Evolutionary conservation across 2,113 vertebrate genomes (phyloP).

Genomic region (Muntiacus reevesi): DNA sequence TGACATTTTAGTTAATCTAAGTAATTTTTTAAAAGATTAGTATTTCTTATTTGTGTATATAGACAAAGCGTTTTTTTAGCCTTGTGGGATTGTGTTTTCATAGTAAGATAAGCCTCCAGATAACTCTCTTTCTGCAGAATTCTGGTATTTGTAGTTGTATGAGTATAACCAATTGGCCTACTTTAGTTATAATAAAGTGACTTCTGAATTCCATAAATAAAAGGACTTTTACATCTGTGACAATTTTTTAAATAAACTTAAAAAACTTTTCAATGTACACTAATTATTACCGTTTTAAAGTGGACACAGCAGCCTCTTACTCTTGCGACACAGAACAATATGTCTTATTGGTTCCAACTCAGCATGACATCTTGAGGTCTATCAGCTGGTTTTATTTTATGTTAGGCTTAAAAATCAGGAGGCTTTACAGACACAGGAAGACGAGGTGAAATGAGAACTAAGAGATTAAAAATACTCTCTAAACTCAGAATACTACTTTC

Average conservation of each 20-base stretch:
- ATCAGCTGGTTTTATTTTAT: slow-evolving; percentile 61
- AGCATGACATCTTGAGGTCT: slow-evolving; percentile 57
- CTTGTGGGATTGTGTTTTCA: not conserved
- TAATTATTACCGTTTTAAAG: slow-evolving; percentile 51
- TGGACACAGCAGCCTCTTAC: slow-evolving; percentile 44
- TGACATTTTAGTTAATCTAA: slow-evolving; percentile 47
- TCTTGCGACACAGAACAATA: slow-evolving; percentile 47
- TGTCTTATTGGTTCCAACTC: slow-evolving; percentile 55
- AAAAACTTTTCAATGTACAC: slow-evolving; percentile 52
- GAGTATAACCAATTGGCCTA: not conserved
- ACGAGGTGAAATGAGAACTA: slow-evolving; percentile 51
- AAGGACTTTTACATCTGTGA: slow-evolving; percentile 4
- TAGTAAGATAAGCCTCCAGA: not conserved
- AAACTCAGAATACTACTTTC: slow-evolving; percentile 72
- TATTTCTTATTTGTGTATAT: slow-evolving; percentile 8
- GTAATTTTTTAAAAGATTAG: slow-evolving; percentile 50
- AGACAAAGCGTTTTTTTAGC: slow-evolving; percentile 44
- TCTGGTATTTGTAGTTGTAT: slow-evolving; percentile 52
- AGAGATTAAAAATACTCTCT: slow-evolving; percentile 68
- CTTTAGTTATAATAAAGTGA: not conserved
- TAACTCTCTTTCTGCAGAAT: slow-evolving; percentile 40
- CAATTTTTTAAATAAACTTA: slow-evolving; percentile 42
- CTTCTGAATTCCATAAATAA: slow-evolving; percentile 36
- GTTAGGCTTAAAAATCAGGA: slow-evolving; percentile 45
- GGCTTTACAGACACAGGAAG: not conserved